Base-by-base conservation (phyloP, 2,113 vertebrate genomes). In the Peromyscus maniculatus region DNA sequence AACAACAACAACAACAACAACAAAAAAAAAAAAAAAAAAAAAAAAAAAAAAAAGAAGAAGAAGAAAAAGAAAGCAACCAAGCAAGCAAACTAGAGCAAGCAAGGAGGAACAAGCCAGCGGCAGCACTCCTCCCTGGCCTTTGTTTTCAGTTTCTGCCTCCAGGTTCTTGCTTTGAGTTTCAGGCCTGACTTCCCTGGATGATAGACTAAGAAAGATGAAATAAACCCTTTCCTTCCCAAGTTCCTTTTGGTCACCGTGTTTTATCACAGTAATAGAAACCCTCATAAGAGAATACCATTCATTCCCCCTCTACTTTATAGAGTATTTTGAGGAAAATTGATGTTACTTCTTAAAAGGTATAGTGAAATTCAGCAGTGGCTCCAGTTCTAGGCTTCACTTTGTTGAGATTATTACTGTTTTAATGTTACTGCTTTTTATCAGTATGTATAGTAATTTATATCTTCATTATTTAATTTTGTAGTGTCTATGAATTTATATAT, bases 1-100 rank as follows among this genome's bases (percentile, higher is more conserved):
- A 52, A 52, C 49, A 49, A 49, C 43, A 52, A 49, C 5, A 7
- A 4, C 0, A 19, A 3, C 15, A 31, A 7, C 0, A n/a, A 17
- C 7, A 7, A 26, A 17, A n/a, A 1, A 33, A 3, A 62, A 16
- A n/a, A 19, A 71, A n/a, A n/a, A 17, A 71, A 17, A 71, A 17
- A 71, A 36, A 36, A 6, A 71, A 17, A 36, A 5, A 33, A 7
- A n/a, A 7, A 4, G 43, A 17, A 71, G 7, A 71, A 36, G 36
- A 6, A 36, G 15, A 33, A 7, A 52, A 52, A 52, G 49, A 6
- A 52, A 52, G 49, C 49, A 52, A 8, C 49, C 49, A 28, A 80
- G 17, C 16, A 55, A 36, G 49, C 31, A 33, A 80, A 36, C 49
- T 55, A 33, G 49, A 80, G 31, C 16, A 55, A 36, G 49, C 31